These are phyloP conservation scores for Chalcosyrphus nemorum DNA, from an alignment of 2,888 invertebrate genomes.

Conservation along the genomic window DNA sequence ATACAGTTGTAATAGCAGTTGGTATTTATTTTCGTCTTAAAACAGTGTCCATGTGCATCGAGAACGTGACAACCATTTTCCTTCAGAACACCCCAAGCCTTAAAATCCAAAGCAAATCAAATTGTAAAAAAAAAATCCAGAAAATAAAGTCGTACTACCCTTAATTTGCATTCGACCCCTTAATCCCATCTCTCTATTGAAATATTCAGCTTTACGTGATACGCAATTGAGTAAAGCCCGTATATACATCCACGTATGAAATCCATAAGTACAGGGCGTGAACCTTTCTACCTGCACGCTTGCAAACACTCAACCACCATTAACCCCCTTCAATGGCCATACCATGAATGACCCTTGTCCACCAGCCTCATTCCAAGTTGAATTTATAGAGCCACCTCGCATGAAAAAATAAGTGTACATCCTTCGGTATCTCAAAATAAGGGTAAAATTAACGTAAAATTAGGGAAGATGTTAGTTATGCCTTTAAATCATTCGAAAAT, in stretches of 20 bases:
- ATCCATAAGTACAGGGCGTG: constrained; percentile 67
- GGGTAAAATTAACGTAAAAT: constrained; percentile 62
- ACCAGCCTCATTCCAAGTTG: constrained; percentile 60
- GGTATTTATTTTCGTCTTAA: background rate
- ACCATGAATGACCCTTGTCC: constrained; percentile 72
- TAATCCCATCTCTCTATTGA: constrained; percentile 40
- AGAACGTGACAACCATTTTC: constrained; percentile 54
- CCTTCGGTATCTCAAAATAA: constrained; percentile 46
- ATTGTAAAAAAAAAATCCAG: constrained; percentile 42
- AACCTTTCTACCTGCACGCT: constrained; percentile 70
- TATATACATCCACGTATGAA: background rate
- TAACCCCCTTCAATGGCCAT: constrained; percentile 65
- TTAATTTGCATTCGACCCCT: constrained; percentile 61
- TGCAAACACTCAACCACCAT: constrained; percentile 73
- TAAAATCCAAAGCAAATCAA: constrained; percentile 19
- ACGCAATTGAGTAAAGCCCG: constrained; percentile 33
- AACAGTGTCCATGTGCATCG: background rate
- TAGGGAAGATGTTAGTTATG: constrained; percentile 47
- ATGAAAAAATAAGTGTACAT: background rate
- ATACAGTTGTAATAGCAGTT: too few relatives aligned
- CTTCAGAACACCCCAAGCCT: background rate
- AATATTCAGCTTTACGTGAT: constrained; percentile 22
- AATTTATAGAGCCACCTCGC: constrained; percentile 54
- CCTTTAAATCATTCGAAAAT: constrained; percentile 40
- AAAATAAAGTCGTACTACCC: constrained; percentile 32